These are phyloP conservation scores for Chloroclystis v-ata DNA, from an alignment of 2,888 invertebrate genomes.

Conservation along the genomic window DNA sequence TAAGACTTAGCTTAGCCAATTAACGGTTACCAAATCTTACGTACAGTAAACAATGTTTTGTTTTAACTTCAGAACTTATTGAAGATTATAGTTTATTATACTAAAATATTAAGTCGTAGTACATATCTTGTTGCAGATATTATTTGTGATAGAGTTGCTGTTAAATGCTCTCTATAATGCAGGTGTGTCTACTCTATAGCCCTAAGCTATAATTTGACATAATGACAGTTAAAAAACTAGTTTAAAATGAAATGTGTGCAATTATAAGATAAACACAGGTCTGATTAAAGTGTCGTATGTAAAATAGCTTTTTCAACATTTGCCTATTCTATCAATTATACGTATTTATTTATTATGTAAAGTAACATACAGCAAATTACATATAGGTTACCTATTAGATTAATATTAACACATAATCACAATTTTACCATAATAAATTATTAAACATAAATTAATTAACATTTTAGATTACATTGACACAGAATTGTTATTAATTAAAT, in stretches of 20 bases:
- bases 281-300: background rate
- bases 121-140: background rate
- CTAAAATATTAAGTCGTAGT: no score
- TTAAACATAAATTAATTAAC: no score
- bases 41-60: background rate
- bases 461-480: no score
- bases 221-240: background rate
- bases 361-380: no score
- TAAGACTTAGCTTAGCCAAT: background rate
- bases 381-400: no score
- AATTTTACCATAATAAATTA: no score
- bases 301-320: conserved; percentile 15
- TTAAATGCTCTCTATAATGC: background rate
- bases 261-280: conserved; percentile 6
- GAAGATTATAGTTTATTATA: no score
- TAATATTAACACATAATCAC: no score
- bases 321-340: conserved; percentile 1
- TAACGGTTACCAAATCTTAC: background rate
- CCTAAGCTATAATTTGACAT: no score
- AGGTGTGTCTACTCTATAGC: background rate
- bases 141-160: background rate
- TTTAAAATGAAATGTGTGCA: conserved; percentile 14
- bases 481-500: no score
- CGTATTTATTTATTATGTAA: no score
- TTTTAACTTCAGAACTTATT: no score